Evolutionary conservation across 2,113 vertebrate genomes (phyloP).

Genomic region (Mobula birostris): DNA sequence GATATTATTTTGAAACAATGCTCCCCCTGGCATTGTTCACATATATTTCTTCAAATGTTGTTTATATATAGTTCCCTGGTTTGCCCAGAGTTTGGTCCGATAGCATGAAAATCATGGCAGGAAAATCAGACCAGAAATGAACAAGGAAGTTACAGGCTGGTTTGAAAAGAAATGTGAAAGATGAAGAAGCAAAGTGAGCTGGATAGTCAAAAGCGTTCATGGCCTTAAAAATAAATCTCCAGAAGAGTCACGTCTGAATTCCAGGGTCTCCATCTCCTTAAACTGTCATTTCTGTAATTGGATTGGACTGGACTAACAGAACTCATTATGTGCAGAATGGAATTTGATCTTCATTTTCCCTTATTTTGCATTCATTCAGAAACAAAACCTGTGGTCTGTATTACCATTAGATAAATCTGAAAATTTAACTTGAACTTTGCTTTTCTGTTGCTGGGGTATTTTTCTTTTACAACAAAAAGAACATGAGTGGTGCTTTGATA

Average conservation of each 20-base stretch:
- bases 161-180: background rate
- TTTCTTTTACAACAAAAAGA: background rate
- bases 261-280: background rate
- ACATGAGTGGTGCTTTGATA: background rate
- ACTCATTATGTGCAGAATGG: background rate
- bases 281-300: background rate
- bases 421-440: background rate
- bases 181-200: background rate
- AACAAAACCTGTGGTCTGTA: background rate
- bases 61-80: background rate
- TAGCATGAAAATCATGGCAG: background rate
- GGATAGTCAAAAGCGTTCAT: background rate
- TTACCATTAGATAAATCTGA: background rate
- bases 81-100: background rate
- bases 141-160: background rate
- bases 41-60: background rate
- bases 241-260: background rate
- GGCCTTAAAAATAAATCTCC: background rate
- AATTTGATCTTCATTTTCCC: background rate
- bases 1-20: background rate
- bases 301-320: background rate
- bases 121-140: background rate
- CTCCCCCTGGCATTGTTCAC: background rate
- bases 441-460: background rate
- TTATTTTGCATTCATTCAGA: background rate